Percentiles rank a stretch among this genome's conserved stretches.
phyloP scores from a whole-genome alignment of 1,140 invertebrate genomes.

The Lordiphosa mommai region DNA sequence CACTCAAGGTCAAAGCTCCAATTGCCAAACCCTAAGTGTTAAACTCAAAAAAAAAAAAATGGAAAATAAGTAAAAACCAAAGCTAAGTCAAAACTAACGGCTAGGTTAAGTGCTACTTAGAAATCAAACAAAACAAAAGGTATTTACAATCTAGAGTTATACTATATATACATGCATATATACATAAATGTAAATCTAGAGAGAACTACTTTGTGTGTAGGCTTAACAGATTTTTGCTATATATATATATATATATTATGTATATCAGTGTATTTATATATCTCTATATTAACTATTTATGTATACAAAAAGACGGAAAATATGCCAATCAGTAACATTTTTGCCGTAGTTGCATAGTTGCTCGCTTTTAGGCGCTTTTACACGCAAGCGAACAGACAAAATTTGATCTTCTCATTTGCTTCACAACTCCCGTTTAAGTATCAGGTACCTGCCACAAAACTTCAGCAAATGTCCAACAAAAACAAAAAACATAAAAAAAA shows the following conservation, averaged over 20 bases:
- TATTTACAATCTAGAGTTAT: slow-evolving; percentile 62
- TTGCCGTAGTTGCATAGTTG: slow-evolving; percentile 55
- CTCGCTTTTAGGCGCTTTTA: slow-evolving; percentile 77
- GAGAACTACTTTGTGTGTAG: slow-evolving; percentile 48
- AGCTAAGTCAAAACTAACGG: slow-evolving; percentile 46
- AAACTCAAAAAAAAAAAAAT: slow-evolving; percentile 43
- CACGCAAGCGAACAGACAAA: slow-evolving; percentile 55
- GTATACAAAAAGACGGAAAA: slow-evolving; percentile 9
- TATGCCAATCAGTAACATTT: slow-evolving; percentile 54
- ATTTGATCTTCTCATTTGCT: slow-evolving; percentile 40
- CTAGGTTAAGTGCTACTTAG: slow-evolving; percentile 49
- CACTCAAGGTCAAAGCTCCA: slow-evolving; percentile 58
- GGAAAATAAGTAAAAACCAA: slow-evolving; percentile 50
- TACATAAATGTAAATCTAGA: slow-evolving; percentile 29
- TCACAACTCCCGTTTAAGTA: slow-evolving; percentile 41
- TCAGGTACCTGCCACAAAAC: slow-evolving; percentile 68
- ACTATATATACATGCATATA: slow-evolving; percentile 33
- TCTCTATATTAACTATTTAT: slow-evolving; percentile 33
- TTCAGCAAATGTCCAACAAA: slow-evolving; percentile 32
- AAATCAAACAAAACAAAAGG: slow-evolving; percentile 21
- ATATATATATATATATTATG: slow-evolving; percentile 27
- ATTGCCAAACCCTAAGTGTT: slow-evolving; percentile 76
- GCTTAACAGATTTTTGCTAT: slow-evolving; percentile 39
- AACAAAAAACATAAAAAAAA: background rate
- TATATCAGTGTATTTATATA: slow-evolving; percentile 37